Base-by-base conservation (phyloP, 2,113 vertebrate genomes). In the Verasper variegatus region DNA sequence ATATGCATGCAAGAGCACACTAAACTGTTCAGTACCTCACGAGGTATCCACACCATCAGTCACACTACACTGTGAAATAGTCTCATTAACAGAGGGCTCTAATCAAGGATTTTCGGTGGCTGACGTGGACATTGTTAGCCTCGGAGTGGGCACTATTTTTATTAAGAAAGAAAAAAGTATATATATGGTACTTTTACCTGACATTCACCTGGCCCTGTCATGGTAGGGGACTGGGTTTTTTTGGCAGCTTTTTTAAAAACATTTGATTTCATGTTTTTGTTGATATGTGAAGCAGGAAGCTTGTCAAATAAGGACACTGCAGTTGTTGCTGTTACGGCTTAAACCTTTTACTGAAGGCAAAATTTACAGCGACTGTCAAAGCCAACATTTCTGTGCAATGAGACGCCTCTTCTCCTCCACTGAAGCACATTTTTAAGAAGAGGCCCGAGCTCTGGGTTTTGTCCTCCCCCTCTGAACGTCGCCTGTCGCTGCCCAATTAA, bases 31-130 rank as follows among this genome's bases (percentile, higher is more conserved):
- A 69, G 74, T 82, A 85, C 74, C 86, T 87, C 66, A 67, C 21
- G 13, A 69, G 83, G 86, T 85, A 70, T 79, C 61, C 12, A 54
- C 60, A 75, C 77, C 52, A 57, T 83, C 81, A 68, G 71, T 84
- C 78, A 27, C 68, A 80, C 80, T 74, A 63, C 87, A 90, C 90
- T 92, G 90, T 92, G 88, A 91, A 91, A 51, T 52, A 11, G 21
- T 72, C 67, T 80, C 68, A 40, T 66, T 49, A 40, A 26, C 60
- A 74, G 80, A 80, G 87, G 73, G 85, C 89, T 83, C 37, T 76
- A 40, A 42, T 67, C 27, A 2, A 63, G 18, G 60, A 51, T 65
- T 71, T 60, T 37, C 51, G 37, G 58, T 75, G 40, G 59, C 74
- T 61, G 51, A 60, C 5, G 4, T 75, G 63, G 40, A 81, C 58